A percentile compares a stretch with the other conserved stretches of the same genome.
Conservation (phyloP, 2,113 vertebrate species). For the Cottus gobio region DNA sequence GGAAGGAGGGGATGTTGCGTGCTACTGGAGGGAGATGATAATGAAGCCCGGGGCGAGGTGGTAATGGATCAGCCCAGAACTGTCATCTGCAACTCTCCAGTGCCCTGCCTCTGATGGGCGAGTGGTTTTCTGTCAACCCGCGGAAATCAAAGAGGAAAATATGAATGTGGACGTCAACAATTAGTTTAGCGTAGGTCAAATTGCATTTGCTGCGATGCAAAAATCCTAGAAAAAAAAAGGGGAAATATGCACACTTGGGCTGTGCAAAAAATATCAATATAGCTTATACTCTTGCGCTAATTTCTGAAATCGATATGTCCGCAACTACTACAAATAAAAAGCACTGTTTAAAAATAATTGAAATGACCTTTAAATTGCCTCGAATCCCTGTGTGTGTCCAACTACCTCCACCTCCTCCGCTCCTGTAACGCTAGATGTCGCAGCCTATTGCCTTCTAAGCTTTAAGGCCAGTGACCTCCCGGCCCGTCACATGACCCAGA, state of each 20-base stretch:
- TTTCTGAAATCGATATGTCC: neutral
- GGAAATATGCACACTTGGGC: neutral
- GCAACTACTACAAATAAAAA: neutral
- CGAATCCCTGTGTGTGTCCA: too few relatives aligned
- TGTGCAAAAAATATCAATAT: too few relatives aligned
- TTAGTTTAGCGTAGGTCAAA: constrained; percentile 26
- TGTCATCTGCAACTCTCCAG: constrained; percentile 66
- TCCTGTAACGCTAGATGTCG: too few relatives aligned
- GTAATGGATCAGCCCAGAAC: constrained; percentile 78
- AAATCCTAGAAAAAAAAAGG: neutral
- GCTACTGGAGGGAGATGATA: constrained; percentile 68
- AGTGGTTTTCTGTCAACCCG: constrained; percentile 44
- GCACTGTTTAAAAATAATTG: too few relatives aligned
- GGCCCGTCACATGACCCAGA: too few relatives aligned
- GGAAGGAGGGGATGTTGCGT: constrained; percentile 66
- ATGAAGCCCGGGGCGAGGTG: constrained; percentile 75
- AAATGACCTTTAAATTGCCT: too few relatives aligned
- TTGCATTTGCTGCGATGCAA: neutral
- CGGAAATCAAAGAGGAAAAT: constrained; percentile 36
- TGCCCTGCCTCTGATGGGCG: constrained; percentile 42
- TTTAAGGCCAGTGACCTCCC: too few relatives aligned
- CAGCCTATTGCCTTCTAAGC: too few relatives aligned
- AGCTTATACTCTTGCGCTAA: neutral
- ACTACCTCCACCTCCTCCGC: too few relatives aligned
- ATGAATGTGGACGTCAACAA: constrained; percentile 9